These are phyloP conservation scores for Sylvietta virens DNA, from an alignment of 2,113 vertebrate species.

Conservation along the genomic window DNA sequence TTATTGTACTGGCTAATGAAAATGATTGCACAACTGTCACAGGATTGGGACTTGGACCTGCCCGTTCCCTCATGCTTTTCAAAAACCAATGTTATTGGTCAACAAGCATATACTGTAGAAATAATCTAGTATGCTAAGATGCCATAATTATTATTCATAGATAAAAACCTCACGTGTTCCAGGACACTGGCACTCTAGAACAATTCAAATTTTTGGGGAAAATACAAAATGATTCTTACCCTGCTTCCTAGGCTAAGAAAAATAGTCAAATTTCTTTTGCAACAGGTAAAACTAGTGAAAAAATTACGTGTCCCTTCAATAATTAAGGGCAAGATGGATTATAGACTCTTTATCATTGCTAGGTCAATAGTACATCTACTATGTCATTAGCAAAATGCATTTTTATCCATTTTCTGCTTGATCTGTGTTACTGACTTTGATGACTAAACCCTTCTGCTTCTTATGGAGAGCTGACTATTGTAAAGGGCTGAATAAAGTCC, in stretches of 20 bases:
- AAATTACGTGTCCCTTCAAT: neutral
- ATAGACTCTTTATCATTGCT: neutral
- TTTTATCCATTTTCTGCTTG: neutral
- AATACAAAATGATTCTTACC: neutral
- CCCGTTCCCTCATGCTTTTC: neutral
- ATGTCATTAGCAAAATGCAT: neutral
- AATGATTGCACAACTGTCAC: neutral
- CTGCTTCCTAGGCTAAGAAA: neutral
- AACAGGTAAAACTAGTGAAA: neutral
- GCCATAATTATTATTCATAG: neutral
- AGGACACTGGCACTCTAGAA: neutral
- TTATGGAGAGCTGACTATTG: neutral
- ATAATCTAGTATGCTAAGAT: neutral
- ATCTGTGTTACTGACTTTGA: neutral
- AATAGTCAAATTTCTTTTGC: neutral
- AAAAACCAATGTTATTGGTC: neutral
- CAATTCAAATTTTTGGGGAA: neutral
- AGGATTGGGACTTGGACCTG: neutral
- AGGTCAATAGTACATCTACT: neutral
- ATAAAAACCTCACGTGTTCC: neutral
- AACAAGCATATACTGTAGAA: neutral
- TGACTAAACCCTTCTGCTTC: neutral
- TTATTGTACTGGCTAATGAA: neutral
- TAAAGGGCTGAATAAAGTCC: neutral
- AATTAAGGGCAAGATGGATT: neutral